These are phyloP conservation scores for Tenualosa thibaudeaui DNA, from an alignment of 2,797 vertebrate species.

Conservation along the genomic window DNA sequence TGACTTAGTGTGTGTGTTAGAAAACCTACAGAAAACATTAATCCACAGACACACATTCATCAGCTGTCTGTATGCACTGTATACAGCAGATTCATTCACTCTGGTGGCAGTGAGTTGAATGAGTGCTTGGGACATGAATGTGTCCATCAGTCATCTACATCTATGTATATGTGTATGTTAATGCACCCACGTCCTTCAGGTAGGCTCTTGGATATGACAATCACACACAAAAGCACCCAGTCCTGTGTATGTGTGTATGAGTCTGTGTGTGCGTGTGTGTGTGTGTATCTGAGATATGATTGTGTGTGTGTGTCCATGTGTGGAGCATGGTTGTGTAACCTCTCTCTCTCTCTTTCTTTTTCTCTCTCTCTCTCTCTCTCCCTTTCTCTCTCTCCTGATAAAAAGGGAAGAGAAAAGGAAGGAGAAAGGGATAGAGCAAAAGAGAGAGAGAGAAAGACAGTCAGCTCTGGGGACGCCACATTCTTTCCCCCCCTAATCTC, in stretches of 20 bases:
- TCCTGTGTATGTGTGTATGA: background rate
- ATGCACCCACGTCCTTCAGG: background rate
- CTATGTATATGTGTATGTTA: background rate
- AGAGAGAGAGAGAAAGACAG: background rate
- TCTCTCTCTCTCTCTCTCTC: no score
- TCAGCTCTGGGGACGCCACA: slow-evolving; percentile 37
- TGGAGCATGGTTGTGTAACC: slow-evolving; percentile 1
- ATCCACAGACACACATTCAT: background rate
- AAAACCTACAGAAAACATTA: background rate
- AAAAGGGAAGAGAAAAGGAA: background rate
- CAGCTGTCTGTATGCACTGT: background rate
- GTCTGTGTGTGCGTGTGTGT: background rate
- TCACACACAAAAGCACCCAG: background rate
- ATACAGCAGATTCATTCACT: background rate
- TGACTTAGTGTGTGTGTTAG: background rate
- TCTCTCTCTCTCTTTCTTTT: background rate
- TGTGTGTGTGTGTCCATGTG: background rate
- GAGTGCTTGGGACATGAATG: background rate
- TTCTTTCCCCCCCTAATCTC: slow-evolving; percentile 52
- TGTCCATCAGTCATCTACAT: background rate
- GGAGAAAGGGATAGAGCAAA: background rate
- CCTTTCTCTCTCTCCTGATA: background rate
- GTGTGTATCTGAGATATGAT: background rate
- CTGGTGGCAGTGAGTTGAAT: background rate
- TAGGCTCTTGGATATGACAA: background rate